Evolutionary conservation across 2,888 invertebrate species (phyloP), one percentile per base, ranked within the genome.

Genomic region (Drosophila helvetica): DNA sequence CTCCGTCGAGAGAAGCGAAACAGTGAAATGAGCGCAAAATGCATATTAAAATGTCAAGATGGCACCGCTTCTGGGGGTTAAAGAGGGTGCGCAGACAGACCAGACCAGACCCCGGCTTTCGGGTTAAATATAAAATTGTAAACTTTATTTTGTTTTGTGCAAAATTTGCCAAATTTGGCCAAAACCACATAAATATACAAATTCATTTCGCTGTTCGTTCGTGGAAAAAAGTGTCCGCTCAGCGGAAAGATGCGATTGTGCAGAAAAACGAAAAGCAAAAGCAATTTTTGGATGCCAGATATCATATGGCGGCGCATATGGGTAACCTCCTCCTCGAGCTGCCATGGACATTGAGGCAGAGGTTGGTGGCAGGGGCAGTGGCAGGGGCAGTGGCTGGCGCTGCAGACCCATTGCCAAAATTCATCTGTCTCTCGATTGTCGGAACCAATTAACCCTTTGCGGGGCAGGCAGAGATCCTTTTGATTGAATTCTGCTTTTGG

Each of bases 101-200:
- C 12, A 12, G 12, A 33, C 33, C 7, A 25, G 25, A 25, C 25
- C 38, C 38, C 52, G 17, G 30, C 45, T 27, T 33, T 42, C 69
- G 59, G 55, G 58, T 57, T 72, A 55, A 59, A 30, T 61, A 51
- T 46, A 59, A 48, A 78, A 46, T 65, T 56, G 52, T 59, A 54
- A 56, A 42, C 55, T 51, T 63, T 42, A 64, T 62, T 71, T 78
- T 78, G 47, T 48, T 38, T 38, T 12, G 33, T 33, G 72, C 64
- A 60, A 76, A 74, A 74, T 74, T 54, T 61, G 59, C 82, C 82
- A 74, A 87, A 77, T 77, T 82, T 75, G 86, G 70, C 46, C 60
- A 53, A 46, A 67, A 54, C 38, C 46, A 80, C 86, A 86, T 83
- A 81, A 85, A 85, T 81, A 82, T 79, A 85, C 87, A 87, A 87